Evolutionary conservation across 2,888 invertebrate genomes (phyloP).

Genomic region (Falcaria lacertinaria): DNA sequence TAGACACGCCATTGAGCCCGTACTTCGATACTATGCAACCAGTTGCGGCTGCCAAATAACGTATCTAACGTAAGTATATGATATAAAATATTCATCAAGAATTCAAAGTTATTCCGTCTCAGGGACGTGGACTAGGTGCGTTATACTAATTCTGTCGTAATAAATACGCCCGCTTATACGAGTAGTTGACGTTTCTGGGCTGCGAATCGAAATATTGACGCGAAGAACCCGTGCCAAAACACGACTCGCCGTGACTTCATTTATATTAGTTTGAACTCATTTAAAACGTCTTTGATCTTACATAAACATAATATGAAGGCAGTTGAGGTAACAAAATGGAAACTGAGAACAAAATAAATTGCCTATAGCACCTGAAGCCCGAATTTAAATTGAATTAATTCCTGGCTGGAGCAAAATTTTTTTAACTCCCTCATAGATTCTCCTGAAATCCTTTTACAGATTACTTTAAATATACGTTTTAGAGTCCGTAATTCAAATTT

Average conservation of each 20-base stretch:
- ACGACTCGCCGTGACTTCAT: conserved; percentile 26
- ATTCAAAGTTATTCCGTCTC: conserved; percentile 40
- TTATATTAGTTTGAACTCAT: conserved; percentile 5
- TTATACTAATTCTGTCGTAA: conserved; percentile 64
- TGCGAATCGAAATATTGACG: conserved; percentile 73
- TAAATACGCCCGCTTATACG: conserved; percentile 64
- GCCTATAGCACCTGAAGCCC: too few relatives aligned
- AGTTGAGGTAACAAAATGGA: not conserved
- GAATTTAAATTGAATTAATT: too few relatives aligned
- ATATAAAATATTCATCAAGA: conserved; percentile 35
- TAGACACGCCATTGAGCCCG: too few relatives aligned
- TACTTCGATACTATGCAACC: conserved; percentile 11
- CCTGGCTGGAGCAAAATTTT: too few relatives aligned
- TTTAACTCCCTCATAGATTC: too few relatives aligned
- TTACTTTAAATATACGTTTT: too few relatives aligned
- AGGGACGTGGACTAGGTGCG: conserved; percentile 49
- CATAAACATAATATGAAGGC: not conserved
- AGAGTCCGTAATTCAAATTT: too few relatives aligned
- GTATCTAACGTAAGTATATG: too few relatives aligned
- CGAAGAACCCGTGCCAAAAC: conserved; percentile 62
- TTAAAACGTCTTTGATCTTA: not conserved
- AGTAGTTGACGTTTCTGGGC: conserved; percentile 71
- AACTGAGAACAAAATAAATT: too few relatives aligned
- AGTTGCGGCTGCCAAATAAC: not conserved
- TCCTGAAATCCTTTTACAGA: too few relatives aligned